These are phyloP conservation scores for Epinephelus awoara DNA, from an alignment of 2,797 vertebrate species.

Conservation along the genomic window DNA sequence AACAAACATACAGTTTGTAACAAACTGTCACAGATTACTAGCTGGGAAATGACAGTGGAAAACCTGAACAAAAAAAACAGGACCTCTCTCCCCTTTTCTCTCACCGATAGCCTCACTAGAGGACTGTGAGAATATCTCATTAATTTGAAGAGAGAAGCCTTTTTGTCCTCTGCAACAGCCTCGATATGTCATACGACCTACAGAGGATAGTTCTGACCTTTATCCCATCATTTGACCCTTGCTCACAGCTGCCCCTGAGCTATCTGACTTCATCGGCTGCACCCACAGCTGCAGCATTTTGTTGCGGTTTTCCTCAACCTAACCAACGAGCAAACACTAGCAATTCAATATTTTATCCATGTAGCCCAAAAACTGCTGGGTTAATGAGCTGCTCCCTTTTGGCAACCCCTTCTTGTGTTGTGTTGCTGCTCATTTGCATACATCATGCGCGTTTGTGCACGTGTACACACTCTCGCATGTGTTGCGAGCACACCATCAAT, in stretches of 20 bases:
- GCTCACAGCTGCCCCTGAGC: slow-evolving; percentile 51
- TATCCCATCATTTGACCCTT: slow-evolving; percentile 61
- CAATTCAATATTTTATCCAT: slow-evolving; percentile 41
- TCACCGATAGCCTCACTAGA: not conserved
- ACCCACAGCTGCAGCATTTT: slow-evolving; percentile 1
- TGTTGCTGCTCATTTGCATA: slow-evolving; percentile 46
- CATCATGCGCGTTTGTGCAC: not conserved
- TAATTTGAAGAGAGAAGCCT: slow-evolving; percentile 9
- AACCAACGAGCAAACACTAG: slow-evolving; percentile 28
- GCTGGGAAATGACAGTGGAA: not conserved
- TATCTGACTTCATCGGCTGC: slow-evolving; percentile 60
- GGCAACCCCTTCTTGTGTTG: slow-evolving; percentile 41
- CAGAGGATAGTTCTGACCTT: slow-evolving; percentile 56
- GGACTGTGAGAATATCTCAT: slow-evolving; percentile 17
- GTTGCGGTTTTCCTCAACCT: not conserved
- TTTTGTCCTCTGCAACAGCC: slow-evolving; percentile 36
- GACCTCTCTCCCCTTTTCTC: not conserved
- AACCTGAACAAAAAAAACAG: slow-evolving; percentile 7
- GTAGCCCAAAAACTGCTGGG: slow-evolving; percentile 32
- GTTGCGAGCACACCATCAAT: slow-evolving; percentile 33
- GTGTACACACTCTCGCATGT: not conserved
- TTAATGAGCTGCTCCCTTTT: slow-evolving; percentile 63
- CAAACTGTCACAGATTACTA: not conserved
- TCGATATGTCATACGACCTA: slow-evolving; percentile 37
- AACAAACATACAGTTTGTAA: not conserved